These are phyloP conservation scores for Epiblema foenella DNA, from an alignment of 2,888 invertebrate genomes.

Conservation along the genomic window DNA sequence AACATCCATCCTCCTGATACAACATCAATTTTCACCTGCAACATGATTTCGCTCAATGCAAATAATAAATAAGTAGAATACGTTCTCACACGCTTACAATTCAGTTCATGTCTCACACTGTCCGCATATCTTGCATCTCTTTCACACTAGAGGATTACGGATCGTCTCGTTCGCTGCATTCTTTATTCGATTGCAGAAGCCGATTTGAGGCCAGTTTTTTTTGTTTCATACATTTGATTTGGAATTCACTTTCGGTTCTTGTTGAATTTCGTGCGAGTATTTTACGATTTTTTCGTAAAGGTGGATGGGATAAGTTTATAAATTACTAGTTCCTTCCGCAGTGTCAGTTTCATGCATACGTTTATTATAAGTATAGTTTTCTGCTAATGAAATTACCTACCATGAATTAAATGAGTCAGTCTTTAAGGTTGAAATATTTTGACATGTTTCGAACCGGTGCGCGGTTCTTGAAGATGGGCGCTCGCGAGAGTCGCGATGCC, in stretches of 20 bases:
- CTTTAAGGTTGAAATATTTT: too few relatives aligned
- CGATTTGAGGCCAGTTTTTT: constrained; percentile 67
- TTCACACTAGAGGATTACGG: constrained; percentile 44
- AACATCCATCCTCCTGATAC: neutral
- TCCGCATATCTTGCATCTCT: constrained; percentile 63
- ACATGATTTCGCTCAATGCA: constrained; percentile 54
- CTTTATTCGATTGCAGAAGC: constrained; percentile 73
- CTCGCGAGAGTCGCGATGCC: too few relatives aligned
- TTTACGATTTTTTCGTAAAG: neutral
- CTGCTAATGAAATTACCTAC: too few relatives aligned
- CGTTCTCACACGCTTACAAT: constrained; percentile 72
- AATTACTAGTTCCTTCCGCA: neutral
- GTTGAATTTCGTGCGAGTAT: neutral
- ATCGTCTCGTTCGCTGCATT: constrained; percentile 56
- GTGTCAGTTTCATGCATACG: too few relatives aligned
- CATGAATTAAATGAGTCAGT: too few relatives aligned
- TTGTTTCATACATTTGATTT: constrained; percentile 64
- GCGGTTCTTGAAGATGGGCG: too few relatives aligned
- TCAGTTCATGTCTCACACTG: constrained; percentile 72
- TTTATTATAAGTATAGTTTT: too few relatives aligned
- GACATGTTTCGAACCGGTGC: too few relatives aligned
- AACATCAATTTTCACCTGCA: constrained; percentile 46
- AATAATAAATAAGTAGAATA: constrained; percentile 3
- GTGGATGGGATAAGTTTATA: too few relatives aligned
- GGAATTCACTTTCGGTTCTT: constrained; percentile 50